Conservation (phyloP, 1,140 invertebrate genomes). For the Zeugodacus cucurbitae region DNA sequence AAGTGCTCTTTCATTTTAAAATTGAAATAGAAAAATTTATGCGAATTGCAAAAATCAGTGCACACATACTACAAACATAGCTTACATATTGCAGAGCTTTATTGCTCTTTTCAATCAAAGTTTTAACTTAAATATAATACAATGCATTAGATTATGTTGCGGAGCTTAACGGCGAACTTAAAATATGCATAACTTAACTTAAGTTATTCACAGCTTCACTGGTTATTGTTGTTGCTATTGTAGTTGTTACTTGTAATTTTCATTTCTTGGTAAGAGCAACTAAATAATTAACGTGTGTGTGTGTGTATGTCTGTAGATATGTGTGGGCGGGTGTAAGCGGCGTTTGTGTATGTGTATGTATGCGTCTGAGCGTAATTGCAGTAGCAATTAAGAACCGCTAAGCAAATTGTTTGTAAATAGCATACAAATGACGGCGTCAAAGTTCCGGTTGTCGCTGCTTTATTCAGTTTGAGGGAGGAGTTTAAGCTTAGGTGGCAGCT, state of each 20-base stretch:
- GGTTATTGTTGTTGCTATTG: conserved; percentile 3
- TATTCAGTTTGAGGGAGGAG: neutral
- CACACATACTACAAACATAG: neutral
- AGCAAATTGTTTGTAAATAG: neutral
- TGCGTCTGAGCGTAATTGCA: neutral
- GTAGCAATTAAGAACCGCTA: neutral
- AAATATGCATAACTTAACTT: conserved; percentile 3
- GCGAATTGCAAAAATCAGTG: neutral
- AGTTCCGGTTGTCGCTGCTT: neutral
- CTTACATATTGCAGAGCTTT: neutral
- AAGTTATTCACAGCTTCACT: conserved; percentile 30
- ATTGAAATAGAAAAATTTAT: neutral
- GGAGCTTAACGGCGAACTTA: conserved; percentile 11
- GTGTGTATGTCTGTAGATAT: neutral
- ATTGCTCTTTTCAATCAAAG: neutral
- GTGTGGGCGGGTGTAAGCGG: neutral
- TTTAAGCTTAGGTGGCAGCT: neutral
- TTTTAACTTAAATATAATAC: neutral
- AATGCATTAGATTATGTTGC: neutral
- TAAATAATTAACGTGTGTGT: neutral
- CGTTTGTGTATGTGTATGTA: neutral
- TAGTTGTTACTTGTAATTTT: neutral
- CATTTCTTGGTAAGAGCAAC: neutral
- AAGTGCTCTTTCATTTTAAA: neutral
- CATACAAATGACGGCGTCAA: neutral